These are phyloP conservation scores for Argyra leucocephala DNA, from an alignment of 2,888 invertebrate species.

Conservation along the genomic window DNA sequence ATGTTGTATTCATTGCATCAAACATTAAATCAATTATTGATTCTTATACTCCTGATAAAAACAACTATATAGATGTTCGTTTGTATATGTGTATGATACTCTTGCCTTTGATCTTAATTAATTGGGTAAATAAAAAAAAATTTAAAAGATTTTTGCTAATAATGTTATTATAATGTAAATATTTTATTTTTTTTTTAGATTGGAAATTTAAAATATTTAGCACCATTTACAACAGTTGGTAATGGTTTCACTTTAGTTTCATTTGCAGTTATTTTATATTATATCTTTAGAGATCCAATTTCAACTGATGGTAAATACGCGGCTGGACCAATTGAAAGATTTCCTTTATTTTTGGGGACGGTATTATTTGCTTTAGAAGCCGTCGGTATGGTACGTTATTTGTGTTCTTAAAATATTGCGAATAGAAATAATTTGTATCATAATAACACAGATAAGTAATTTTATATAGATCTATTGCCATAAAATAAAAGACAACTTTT, in stretches of 20 bases:
- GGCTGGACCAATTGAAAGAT: constrained; percentile 46
- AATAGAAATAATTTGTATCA: too few relatives aligned
- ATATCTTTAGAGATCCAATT: constrained; percentile 56
- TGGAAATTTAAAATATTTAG: constrained; percentile 63
- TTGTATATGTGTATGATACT: constrained; percentile 57
- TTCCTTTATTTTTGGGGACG: constrained; percentile 80
- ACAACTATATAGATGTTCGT: constrained; percentile 43
- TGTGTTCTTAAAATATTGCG: too few relatives aligned
- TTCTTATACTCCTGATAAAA: constrained; percentile 13
- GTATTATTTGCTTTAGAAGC: constrained; percentile 82
- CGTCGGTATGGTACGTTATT: constrained; percentile 61
- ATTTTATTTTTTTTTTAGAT: constrained; percentile 32
- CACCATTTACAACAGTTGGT: constrained; percentile 74
- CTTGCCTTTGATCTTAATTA: constrained; percentile 55
- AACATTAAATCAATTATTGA: constrained; percentile 51
- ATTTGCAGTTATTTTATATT: constrained; percentile 64
- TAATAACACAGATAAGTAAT: too few relatives aligned
- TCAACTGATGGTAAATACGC: constrained; percentile 44
- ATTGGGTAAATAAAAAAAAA: constrained; percentile 7
- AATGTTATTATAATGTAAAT: neutral
- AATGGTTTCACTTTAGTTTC: constrained; percentile 66
- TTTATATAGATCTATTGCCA: too few relatives aligned
- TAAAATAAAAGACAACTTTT: too few relatives aligned
- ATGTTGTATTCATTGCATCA: constrained; percentile 67
- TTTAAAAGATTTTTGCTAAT: constrained; percentile 1